A percentile compares a stretch with the other conserved stretches of the same genome.
phyloP scores from a whole-genome alignment of 2,797 vertebrate species.

The Onychomys arenicola region DNA sequence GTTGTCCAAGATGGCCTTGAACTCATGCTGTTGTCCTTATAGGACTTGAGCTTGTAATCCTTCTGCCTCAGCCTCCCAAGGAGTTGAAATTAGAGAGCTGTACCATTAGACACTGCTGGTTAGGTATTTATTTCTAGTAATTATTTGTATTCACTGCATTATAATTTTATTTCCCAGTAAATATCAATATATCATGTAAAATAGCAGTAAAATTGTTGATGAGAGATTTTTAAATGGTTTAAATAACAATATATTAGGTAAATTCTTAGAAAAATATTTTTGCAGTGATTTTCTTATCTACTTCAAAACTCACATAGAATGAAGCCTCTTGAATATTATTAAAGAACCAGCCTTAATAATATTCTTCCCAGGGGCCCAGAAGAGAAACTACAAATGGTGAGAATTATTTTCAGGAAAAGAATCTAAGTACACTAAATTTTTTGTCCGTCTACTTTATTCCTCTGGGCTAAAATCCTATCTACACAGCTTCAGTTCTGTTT shows the following conservation, averaged over 20 bases:
- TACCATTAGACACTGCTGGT: not conserved
- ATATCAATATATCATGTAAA: not conserved
- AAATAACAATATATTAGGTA: not conserved
- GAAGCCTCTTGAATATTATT: not conserved
- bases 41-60: not conserved
- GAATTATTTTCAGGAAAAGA: too few relatives aligned
- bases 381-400: too few relatives aligned
- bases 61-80: not conserved
- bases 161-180: slow-evolving; percentile 24
- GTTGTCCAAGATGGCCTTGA: not conserved
- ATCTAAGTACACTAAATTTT: too few relatives aligned
- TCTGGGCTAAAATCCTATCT: too few relatives aligned
- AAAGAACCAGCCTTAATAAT: too few relatives aligned
- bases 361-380: too few relatives aligned
- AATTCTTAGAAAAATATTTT: not conserved
- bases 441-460: too few relatives aligned
- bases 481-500: too few relatives aligned
- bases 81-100: not conserved
- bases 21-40: not conserved
- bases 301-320: slow-evolving; percentile 11
- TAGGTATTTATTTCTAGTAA: not conserved
- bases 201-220: slow-evolving; percentile 17
- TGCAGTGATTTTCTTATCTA: not conserved
- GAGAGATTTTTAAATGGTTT: slow-evolving; percentile 12
- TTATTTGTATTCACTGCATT: slow-evolving; percentile 20